Conservation (phyloP, 1,140 invertebrate genomes). For the Oryctes rhinoceros region DNA sequence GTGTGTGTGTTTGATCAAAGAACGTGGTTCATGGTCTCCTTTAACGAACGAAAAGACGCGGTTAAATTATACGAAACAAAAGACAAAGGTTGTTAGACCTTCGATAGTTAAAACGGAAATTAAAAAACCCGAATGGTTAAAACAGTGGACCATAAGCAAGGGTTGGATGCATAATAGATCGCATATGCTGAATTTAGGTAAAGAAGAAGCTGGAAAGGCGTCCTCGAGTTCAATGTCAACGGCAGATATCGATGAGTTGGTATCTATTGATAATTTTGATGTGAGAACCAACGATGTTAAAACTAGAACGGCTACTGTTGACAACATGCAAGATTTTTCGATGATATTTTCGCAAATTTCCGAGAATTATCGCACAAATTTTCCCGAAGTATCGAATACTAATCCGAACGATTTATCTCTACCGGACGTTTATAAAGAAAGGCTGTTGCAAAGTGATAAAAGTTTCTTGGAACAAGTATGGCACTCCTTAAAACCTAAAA, state of each 20-base stretch:
- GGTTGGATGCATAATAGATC: conserved; percentile 59
- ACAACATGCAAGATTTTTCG: conserved; percentile 45
- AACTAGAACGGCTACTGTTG: conserved; percentile 21
- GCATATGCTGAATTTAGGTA: conserved; percentile 52
- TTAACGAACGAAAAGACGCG: conserved; percentile 28
- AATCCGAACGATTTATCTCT: conserved; percentile 45
- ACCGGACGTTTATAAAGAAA: conserved; percentile 52
- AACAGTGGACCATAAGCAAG: conserved; percentile 61
- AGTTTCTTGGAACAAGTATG: conserved; percentile 49
- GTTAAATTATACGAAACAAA: conserved; percentile 36
- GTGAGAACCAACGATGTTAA: conserved; percentile 40
- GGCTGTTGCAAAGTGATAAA: conserved; percentile 46
- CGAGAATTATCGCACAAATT: conserved; percentile 55
- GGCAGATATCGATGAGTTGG: conserved; percentile 54
- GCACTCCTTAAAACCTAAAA: conserved; percentile 45
- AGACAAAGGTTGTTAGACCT: conserved; percentile 43
- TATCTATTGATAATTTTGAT: conserved; percentile 44
- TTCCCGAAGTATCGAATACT: conserved; percentile 42
- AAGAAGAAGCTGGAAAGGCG: conserved; percentile 19
- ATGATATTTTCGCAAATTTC: conserved; percentile 51
- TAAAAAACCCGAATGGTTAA: conserved; percentile 58
- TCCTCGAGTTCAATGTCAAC: conserved; percentile 48
- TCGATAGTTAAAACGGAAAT: conserved; percentile 37
- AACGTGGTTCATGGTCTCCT: conserved; percentile 51
- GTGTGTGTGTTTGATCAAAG: conserved; percentile 52